Percentiles rank a stretch among this genome's conserved stretches.
phyloP scores from a whole-genome alignment of 2,888 invertebrate genomes.

The Unio delphinus region DNA sequence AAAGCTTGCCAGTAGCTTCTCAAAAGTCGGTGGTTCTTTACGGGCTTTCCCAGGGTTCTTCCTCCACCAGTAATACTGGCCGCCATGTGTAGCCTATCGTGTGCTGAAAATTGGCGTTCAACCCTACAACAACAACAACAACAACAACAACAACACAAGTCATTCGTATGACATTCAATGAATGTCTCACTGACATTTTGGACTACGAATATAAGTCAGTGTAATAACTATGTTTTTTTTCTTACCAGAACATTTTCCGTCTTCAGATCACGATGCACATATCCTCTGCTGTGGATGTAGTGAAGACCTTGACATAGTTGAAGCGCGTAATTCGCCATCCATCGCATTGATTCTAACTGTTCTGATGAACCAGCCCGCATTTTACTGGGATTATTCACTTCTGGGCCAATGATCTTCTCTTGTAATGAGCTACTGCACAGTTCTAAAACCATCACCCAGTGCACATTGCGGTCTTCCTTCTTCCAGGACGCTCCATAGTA shows the following conservation, averaged over 20 bases:
- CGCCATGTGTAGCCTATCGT: no score
- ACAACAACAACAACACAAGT: no score
- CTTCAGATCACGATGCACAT: conserved; percentile 65
- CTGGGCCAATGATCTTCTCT: conserved; percentile 25
- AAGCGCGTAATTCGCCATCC: conserved; percentile 37
- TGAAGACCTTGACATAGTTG: conserved; percentile 49
- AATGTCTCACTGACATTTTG: no score
- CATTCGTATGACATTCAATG: no score
- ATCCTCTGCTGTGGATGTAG: conserved; percentile 56
- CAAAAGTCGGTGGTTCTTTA: no score
- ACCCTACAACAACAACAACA: no score
- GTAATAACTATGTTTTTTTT: background rate
- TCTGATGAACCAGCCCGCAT: conserved; percentile 4
- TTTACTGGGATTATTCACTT: conserved; percentile 32
- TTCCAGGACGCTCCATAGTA: conserved; percentile 51
- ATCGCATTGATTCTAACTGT: conserved; percentile 21
- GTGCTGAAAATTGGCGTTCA: no score
- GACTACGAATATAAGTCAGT: background rate
- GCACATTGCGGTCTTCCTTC: conserved; percentile 6
- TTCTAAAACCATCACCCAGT: conserved; percentile 61
- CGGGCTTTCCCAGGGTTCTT: no score
- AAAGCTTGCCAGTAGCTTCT: no score
- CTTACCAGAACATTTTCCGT: conserved; percentile 63
- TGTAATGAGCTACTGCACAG: conserved; percentile 51
- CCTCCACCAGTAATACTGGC: no score